Percentiles rank a stretch among this genome's conserved stretches.
Conservation (phyloP, 2,797 vertebrate genomes). For the Pelobates cultripes region DNA sequence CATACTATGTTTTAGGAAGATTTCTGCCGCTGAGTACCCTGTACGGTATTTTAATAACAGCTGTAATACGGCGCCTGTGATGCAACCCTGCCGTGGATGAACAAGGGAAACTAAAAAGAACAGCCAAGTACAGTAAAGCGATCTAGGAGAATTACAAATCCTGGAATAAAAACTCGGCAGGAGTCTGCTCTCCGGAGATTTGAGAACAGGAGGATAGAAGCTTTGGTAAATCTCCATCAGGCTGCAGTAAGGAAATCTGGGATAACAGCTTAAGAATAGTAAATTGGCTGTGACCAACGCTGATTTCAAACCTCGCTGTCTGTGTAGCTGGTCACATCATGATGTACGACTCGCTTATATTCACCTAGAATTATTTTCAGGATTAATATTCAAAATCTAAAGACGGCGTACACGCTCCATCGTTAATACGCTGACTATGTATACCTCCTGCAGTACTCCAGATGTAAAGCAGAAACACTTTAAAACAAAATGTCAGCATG, state of each 20-base stretch:
- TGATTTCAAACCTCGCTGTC: conserved; percentile 43
- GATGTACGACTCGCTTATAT: conserved; percentile 12
- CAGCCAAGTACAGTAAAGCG: conserved; percentile 48
- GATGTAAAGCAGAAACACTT: conserved; percentile 10
- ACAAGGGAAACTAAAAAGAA: conserved; percentile 29
- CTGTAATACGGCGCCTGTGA: conserved; percentile 1
- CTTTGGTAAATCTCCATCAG: conserved; percentile 35
- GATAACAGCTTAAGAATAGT: conserved; percentile 49
- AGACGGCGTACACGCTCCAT: not conserved
- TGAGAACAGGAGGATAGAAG: conserved; percentile 54
- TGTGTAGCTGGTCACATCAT: not conserved
- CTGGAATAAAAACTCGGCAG: conserved; percentile 51
- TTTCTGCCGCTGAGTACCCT: not conserved
- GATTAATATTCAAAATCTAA: conserved; percentile 14
- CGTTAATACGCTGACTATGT: conserved; percentile 5
- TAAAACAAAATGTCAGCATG: conserved; percentile 46
- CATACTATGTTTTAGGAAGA: conserved; percentile 9
- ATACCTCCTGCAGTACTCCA: not conserved
- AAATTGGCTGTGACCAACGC: conserved; percentile 49
- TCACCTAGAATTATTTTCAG: not conserved
- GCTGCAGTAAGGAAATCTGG: conserved; percentile 44
- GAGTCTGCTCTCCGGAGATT: conserved; percentile 50
- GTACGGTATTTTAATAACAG: conserved; percentile 12
- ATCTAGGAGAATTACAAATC: conserved; percentile 55
- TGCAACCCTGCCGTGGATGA: conserved; percentile 18